A percentile compares a stretch with the other conserved stretches of the same genome.
phyloP scores from a whole-genome alignment of 2,888 invertebrate genomes.

The Drosophila putrida region DNA sequence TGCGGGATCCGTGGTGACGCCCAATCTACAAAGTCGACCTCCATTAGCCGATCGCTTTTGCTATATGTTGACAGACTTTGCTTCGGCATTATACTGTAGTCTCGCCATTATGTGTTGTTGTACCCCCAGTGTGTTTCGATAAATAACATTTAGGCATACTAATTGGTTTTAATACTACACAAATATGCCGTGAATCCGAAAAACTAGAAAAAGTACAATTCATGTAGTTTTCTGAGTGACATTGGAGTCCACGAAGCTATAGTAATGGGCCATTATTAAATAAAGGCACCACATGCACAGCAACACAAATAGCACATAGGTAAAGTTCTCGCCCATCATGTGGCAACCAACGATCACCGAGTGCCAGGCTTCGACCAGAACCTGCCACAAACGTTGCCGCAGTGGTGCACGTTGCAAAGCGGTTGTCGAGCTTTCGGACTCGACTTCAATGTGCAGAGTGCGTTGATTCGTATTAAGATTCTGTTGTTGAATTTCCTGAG shows the following conservation, averaged over 20 bases:
- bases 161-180: constrained; percentile 16
- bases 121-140: constrained; percentile 71
- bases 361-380: constrained; percentile 54
- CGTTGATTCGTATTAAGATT: constrained; percentile 40
- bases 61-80: constrained; percentile 73
- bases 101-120: constrained; percentile 75
- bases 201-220: neutral
- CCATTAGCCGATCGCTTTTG: constrained; percentile 70
- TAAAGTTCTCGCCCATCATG: constrained; percentile 71
- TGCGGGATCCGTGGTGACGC: constrained; percentile 41
- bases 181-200: neutral
- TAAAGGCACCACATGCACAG: constrained; percentile 70
- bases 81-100: constrained; percentile 71
- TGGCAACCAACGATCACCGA: constrained; percentile 52
- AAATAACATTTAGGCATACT: constrained; percentile 16
- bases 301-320: constrained; percentile 59
- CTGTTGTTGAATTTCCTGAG: neutral
- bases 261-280: constrained; percentile 56
- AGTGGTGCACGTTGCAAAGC: constrained; percentile 62
- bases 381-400: constrained; percentile 61
- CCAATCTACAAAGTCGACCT: constrained; percentile 38
- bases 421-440: constrained; percentile 60
- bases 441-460: constrained; percentile 75
- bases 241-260: constrained; percentile 46
- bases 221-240: constrained; percentile 3